These are phyloP conservation scores for Oreochromis aureus DNA, from an alignment of 2,113 vertebrate species.

Conservation along the genomic window DNA sequence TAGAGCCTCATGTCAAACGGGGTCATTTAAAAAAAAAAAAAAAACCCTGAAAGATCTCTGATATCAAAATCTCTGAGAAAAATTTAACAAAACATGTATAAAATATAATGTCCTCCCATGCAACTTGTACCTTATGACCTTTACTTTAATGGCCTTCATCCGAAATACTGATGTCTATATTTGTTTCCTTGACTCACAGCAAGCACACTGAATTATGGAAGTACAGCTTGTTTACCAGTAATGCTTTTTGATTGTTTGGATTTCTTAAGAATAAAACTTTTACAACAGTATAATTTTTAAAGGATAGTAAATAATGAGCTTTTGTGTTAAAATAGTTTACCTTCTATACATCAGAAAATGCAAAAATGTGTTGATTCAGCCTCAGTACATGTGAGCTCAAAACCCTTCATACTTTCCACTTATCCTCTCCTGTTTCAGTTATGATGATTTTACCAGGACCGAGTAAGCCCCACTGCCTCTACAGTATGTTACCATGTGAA, in stretches of 20 bases:
- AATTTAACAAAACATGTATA: background rate
- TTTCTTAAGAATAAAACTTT: background rate
- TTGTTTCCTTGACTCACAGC: background rate
- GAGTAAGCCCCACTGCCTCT: background rate
- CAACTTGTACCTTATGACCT: background rate
- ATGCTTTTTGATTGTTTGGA: background rate
- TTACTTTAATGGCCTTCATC: background rate
- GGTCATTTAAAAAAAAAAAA: too few relatives aligned
- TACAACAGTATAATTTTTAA: background rate
- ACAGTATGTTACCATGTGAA: conserved; percentile 8
- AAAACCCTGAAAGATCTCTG: background rate
- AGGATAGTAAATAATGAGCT: background rate
- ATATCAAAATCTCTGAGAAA: background rate
- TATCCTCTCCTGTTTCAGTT: conserved; percentile 42
- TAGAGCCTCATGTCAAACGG: background rate
- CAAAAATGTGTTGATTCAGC: conserved; percentile 15
- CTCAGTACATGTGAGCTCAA: background rate
- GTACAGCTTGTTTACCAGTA: background rate
- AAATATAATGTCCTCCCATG: background rate
- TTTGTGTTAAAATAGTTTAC: fast-evolving
- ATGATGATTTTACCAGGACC: conserved; percentile 63
- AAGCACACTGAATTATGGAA: background rate
- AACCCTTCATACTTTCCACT: conserved; percentile 52
- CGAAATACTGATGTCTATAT: background rate
- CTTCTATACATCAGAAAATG: background rate